Base-by-base conservation (phyloP, 2,113 vertebrate genomes). In the Neodon shergylaensis region DNA sequence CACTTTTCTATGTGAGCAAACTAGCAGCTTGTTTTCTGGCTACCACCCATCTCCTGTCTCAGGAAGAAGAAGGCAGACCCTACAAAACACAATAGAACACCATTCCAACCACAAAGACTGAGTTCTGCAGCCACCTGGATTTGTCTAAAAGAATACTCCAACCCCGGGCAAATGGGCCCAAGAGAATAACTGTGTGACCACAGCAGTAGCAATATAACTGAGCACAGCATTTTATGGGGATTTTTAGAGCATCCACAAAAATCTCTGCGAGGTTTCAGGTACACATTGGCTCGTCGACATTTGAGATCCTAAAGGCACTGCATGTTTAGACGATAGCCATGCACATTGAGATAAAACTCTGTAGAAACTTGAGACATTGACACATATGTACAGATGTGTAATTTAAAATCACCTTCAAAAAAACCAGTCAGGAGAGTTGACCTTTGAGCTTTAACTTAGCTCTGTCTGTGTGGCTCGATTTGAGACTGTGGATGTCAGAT, bases 1-100 rank as follows among this genome's bases (percentile, higher is more conserved):
- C 47, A 33, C 17, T 65, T 83, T 91, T 54, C 73, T 94, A 87
- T 14, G 21, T 81, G 90, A 87, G 22, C 52, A 95, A 95, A 76
- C 14, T 33, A 91, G 70, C 58, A 79, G 47, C 12, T 74, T 89
- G 12, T 74, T 90, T 86, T 26, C 66, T 82, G 63, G 3, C 33
- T 86, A 24, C 73, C 5, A 93, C 91, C 36, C 70, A 47, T 89
- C 58, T 84, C 3, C 1, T 92, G 22, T 93, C 14, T 54, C 4
- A 83, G 73, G 47, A 49, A 82, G 1, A 96, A 86, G 28, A 96
- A 86, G 24, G 28, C 3, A 74, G 44, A 70, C 77, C 7, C 19
- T 89, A 16, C 28, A 70, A 94, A 92, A 74, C 19, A 84, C 13
- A 76, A 5, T 65, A n/a, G 72, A 28, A 2, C 39, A 47, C 36